Conservation (phyloP, 1,140 invertebrate genomes). For the Orchestia grillus region DNA sequence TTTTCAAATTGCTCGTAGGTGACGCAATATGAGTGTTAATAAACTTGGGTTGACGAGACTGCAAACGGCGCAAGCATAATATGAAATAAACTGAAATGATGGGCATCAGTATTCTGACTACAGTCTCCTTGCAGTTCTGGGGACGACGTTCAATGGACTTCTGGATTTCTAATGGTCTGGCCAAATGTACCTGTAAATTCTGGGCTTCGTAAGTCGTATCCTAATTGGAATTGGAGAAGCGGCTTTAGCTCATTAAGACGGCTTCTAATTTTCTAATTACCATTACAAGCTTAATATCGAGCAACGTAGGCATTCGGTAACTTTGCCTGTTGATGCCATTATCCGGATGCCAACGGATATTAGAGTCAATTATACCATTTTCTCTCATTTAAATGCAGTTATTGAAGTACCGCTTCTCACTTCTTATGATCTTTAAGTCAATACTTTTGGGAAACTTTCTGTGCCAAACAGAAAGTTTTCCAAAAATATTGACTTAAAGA, state of each 20-base stretch:
- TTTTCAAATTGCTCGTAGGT: not conserved
- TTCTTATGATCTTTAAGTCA: too few relatives aligned
- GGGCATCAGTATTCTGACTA: not conserved
- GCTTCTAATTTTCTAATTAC: conserved; percentile 56
- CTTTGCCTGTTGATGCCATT: not conserved
- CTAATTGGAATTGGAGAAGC: conserved; percentile 47
- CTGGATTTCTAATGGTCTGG: not conserved
- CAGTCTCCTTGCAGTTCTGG: not conserved
- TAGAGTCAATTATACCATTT: not conserved
- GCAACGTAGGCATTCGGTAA: not conserved
- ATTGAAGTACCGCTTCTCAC: too few relatives aligned
- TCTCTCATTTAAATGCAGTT: not conserved
- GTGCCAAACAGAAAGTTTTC: too few relatives aligned
- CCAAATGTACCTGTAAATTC: conserved; percentile 30
- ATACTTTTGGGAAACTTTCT: too few relatives aligned
- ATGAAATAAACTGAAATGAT: not conserved
- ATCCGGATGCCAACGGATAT: not conserved
- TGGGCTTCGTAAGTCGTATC: not conserved
- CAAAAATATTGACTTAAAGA: too few relatives aligned
- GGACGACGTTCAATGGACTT: not conserved
- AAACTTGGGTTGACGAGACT: not conserved
- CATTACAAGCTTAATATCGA: conserved; percentile 39
- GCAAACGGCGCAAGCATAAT: not conserved
- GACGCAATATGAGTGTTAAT: not conserved
- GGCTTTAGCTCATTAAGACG: conserved; percentile 7